Evolutionary conservation across 2,888 invertebrate genomes (phyloP), one percentile per base, ranked within the genome.

Genomic region (Drosophila leonis): DNA sequence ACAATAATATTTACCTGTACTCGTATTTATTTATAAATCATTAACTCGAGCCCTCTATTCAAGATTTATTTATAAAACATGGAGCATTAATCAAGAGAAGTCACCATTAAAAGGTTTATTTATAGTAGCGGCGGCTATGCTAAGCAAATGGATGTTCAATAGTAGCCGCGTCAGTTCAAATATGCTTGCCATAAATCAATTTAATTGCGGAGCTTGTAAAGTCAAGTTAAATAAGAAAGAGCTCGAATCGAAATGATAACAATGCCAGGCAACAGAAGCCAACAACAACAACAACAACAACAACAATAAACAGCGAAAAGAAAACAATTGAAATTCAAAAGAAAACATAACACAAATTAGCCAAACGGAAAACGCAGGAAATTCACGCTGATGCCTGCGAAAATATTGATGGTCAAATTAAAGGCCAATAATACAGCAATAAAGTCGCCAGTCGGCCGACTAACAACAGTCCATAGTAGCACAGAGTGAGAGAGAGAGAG

Each of bases 381-480:
- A 62, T 49, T 66, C 68, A 49, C 55, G 69, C 44, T 80, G 74
- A 73, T 78, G 73, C 76, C 69, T 68, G 67, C 69, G 62, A 81
- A 78, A 80, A 76, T 78, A 72, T 82, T 84, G 78, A 82, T 78
- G 85, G 83, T 78, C 76, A 87, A 87, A 87, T 85, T 84, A 87
- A 84, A 84, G 84, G 88, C 75, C 85, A 82, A 87, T 87, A 84
- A 82, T 80, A 87, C 72, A 87, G 80, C 82, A 78, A 87, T 87
- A 84, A 87, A 84, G 74, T 80, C 78, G 82, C 68, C 65, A 70
- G 55, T 61, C 56, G 56, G 56, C 76, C 69, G 69, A 68, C 63
- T 64, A 46, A 46, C 60, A 9, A n/a, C 57, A 49, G 60, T 46
- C 67, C 68, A 76, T 52, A 63, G 46, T 52, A 46, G 46, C 35